phyloP scores from a whole-genome alignment of 2,888 invertebrate genomes.

The Idaea dimidiata region DNA sequence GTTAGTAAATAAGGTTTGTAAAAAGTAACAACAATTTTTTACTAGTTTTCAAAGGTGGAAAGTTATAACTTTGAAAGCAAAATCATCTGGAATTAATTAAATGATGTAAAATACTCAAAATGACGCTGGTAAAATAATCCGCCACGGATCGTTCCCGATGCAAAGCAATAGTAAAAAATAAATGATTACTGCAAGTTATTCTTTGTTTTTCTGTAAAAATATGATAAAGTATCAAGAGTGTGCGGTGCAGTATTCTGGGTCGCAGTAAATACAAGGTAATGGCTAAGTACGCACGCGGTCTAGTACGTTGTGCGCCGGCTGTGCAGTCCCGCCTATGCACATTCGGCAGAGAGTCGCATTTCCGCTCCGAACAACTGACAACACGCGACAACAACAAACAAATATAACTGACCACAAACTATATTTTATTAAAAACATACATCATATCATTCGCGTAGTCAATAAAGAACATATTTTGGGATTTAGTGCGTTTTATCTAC shows the following conservation, averaged over 20 bases:
- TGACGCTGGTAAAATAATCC: no score
- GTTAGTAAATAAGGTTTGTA: no score
- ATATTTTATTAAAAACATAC: slow-evolving; percentile 65
- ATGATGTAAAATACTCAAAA: no score
- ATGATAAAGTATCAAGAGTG: slow-evolving; percentile 57
- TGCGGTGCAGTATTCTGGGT: slow-evolving; percentile 44
- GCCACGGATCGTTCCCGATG: no score
- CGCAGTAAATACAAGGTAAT: slow-evolving; percentile 81
- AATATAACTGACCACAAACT: slow-evolving; percentile 64
- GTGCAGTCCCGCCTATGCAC: slow-evolving; percentile 81
- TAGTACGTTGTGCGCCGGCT: slow-evolving; percentile 78
- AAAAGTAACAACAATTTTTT: no score
- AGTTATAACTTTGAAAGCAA: no score
- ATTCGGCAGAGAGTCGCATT: slow-evolving; percentile 75
- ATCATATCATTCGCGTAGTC: slow-evolving; percentile 50
- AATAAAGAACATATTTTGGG: slow-evolving; percentile 52
- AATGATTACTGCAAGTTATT: no score
- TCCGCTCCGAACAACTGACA: slow-evolving; percentile 65
- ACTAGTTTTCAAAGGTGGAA: no score
- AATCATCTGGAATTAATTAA: no score
- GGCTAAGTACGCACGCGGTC: slow-evolving; percentile 80
- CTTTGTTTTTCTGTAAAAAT: no score
- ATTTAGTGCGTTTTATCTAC: slow-evolving; percentile 61
- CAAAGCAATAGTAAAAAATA: no score
- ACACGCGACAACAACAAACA: slow-evolving; percentile 68